Evolutionary conservation across 2,113 vertebrate genomes (phyloP).

Genomic region (Antennarius striatus): DNA sequence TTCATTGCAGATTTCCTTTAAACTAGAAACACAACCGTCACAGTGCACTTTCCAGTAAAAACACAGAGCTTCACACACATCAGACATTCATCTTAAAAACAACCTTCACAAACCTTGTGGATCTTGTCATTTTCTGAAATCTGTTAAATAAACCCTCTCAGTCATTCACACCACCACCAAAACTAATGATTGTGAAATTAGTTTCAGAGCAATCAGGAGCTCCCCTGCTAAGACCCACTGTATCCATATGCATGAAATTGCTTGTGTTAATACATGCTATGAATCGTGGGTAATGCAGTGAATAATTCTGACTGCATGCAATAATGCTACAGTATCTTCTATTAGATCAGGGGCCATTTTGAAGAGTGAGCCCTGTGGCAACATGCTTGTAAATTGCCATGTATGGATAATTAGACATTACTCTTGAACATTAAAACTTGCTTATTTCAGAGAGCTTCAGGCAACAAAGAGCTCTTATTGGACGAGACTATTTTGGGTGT

Average conservation of each 20-base stretch:
- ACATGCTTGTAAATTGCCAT: constrained; percentile 91
- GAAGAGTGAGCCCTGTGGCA: constrained; percentile 87
- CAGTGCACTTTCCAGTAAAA: not conserved
- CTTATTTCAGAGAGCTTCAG: constrained; percentile 81
- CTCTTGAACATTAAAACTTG: constrained; percentile 86
- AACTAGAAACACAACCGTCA: not conserved
- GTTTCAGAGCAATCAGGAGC: constrained; percentile 97
- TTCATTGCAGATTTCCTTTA: not conserved
- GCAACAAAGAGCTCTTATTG: constrained; percentile 68
- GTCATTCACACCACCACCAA: constrained; percentile 74
- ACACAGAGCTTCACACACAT: constrained; percentile 14
- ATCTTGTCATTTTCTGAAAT: constrained; percentile 63
- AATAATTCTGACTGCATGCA: constrained; percentile 94
- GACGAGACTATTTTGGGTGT: constrained; percentile 59
- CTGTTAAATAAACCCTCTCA: constrained; percentile 58
- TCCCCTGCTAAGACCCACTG: constrained; percentile 93
- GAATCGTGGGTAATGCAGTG: constrained; percentile 91
- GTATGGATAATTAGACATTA: constrained; percentile 86
- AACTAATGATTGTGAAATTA: constrained; percentile 99
- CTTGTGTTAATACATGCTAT: constrained; percentile 96
- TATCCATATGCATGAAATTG: constrained; percentile 99
- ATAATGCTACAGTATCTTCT: constrained; percentile 88
- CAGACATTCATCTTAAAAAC: constrained; percentile 25
- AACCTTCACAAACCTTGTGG: constrained; percentile 34
- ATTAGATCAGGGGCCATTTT: constrained; percentile 85